These are phyloP conservation scores for Eurytoma adleriae DNA, from an alignment of 2,888 invertebrate species.

Conservation along the genomic window DNA sequence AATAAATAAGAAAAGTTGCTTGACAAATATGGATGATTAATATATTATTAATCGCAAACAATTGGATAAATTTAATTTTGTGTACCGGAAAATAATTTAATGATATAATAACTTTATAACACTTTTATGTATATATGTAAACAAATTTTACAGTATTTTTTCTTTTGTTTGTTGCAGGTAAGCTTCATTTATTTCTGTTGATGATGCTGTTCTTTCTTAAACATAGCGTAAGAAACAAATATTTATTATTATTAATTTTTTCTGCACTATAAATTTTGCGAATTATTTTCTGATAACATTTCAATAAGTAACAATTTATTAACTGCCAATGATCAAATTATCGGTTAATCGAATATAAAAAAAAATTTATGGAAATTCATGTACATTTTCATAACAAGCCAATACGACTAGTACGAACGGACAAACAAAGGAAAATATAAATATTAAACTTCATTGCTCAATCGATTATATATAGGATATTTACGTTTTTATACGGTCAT, in stretches of 20 bases:
- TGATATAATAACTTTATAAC: neutral
- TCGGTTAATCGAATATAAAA: neutral
- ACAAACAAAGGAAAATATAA: conserved; percentile 12
- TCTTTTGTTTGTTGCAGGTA: conserved; percentile 32
- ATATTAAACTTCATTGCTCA: conserved; percentile 32
- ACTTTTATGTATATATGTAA: neutral
- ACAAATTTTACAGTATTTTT: neutral
- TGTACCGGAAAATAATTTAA: neutral
- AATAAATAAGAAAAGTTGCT: conserved; percentile 33
- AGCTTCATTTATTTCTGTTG: neutral
- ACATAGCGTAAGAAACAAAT: neutral
- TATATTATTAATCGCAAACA: conserved; percentile 1
- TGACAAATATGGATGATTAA: conserved; percentile 16
- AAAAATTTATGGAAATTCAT: neutral
- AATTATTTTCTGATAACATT: no score
- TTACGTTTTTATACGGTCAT: neutral
- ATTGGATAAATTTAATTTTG: neutral
- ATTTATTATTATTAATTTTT: neutral
- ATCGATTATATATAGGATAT: conserved; percentile 12
- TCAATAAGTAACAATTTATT: no score
- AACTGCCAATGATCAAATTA: neutral
- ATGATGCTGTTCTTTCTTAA: no score
- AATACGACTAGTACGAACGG: conserved; percentile 23
- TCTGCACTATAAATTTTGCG: no score
- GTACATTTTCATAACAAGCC: conserved; percentile 27